Base-by-base conservation (phyloP, 1,140 invertebrate genomes). In the Halesus radiatus region DNA sequence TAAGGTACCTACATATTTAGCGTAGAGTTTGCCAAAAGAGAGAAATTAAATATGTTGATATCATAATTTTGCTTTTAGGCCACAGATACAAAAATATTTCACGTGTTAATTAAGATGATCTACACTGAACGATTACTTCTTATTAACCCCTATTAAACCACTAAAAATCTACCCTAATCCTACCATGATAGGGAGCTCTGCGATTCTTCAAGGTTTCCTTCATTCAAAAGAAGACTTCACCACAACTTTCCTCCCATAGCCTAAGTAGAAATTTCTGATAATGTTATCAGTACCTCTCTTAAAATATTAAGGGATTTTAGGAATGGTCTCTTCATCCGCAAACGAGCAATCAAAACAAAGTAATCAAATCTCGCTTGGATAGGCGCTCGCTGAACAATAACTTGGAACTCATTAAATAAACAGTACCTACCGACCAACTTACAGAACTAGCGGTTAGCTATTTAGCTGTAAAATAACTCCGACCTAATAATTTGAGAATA, bases 351-450 rank as follows among this genome's bases (percentile, higher is more conserved):
- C 62, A 66, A 66, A 66, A 66, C 26, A 26, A 32, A 66, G 22
- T 66, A 66, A 66, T 66, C 20, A 66, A 66, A 22, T 66, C 32
- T 29, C n/a, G 23, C 62, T n/a, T 18, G 16, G 32, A 1, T 66
- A 7, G 22, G 62, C 22, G 62, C 62, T 66, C 62, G 22, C 29
- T 66, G 23, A 66, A 66, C 62, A 66, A 66, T 66, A 37, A 66
- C 62, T 66, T 37, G 29, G 20, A 66, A 66, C 62, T 66, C 62
- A 15, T 66, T 66, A 66, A 66, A 66, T 45, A 66, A 66, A 66
- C 62, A 66, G 62, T 32, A 45, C 32, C 62, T 29, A 32, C 37
- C 62, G 8, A 66, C n/a, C 62, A 7, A 26, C 26, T 66, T 66
- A 7, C 18, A 22, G 23, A 5, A 20, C 20, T 18, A 60, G 56